Evolutionary conservation across 2,113 vertebrate species (phyloP), one percentile per base, ranked within the genome.

Genomic region (Nothoprocta perdicaria): DNA sequence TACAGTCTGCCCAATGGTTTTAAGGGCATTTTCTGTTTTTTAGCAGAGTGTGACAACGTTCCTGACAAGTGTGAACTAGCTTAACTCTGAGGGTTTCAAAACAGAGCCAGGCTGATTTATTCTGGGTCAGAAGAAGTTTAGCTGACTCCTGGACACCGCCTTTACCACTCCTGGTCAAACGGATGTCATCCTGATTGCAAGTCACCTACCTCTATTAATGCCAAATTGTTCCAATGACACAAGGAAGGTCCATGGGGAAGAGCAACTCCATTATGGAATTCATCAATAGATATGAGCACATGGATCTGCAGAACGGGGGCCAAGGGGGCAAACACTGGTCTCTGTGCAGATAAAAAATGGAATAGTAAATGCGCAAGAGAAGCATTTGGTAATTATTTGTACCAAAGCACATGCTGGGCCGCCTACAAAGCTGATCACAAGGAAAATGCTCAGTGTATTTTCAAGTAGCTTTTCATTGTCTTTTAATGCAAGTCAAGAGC

Each of bases 341-440:
- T 48, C 53, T 7, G 21, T 87, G 72, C 12, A 2, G 55, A 71
- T 72, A 67, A 55, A 80, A 78, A 93, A 87, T 46, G 73, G 63
- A 80, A 85, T 95, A 95, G 72, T 52, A 77, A 94, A 89, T 65
- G 57, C 57, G 7, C 55, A 21, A 43, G 89, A 72, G 82, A 46
- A 93, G 82, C 79, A 80, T 74, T 67, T 61, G 38, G 60, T 38
- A 89, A 85, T 92, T 91, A 89, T 93, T 93, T 91, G 87, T 88
- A 94, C 87, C 84, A 87, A 93, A 94, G 87, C 84, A 91, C 82
- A 82, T 17, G 2, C 79, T 38, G 77, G 75, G 85, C 87, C 38
- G 63, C 72, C 74, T 89, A 58, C 80, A 92, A 79, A 92, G 89
- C 86, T 52, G 86, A 33, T 77, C 71, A 86, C 77, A 84, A 93